Conservation (phyloP, 2,888 invertebrate species). For the Matsumyia berberina region DNA sequence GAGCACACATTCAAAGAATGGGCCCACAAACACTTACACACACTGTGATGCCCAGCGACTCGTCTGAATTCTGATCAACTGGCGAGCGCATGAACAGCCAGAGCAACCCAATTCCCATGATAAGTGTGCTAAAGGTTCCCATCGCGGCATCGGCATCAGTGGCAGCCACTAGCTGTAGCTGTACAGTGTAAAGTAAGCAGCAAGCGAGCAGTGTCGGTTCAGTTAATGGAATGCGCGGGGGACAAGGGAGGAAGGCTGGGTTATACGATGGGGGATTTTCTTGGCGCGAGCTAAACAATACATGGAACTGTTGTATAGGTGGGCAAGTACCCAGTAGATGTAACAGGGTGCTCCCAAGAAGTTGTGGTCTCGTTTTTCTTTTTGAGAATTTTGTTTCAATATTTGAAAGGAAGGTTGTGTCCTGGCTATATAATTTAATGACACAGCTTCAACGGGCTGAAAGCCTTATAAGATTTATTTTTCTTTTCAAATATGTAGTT, state of each 20-base stretch:
- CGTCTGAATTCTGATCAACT: slow-evolving; percentile 75
- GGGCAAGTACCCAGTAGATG: slow-evolving; percentile 16
- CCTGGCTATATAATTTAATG: too few relatives aligned
- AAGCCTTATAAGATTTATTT: too few relatives aligned
- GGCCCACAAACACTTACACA: slow-evolving; percentile 24
- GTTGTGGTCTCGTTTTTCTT: too few relatives aligned
- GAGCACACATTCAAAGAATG: slow-evolving; percentile 33
- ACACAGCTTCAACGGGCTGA: too few relatives aligned
- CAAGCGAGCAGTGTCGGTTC: not conserved
- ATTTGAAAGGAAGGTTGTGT: not conserved
- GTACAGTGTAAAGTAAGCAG: not conserved
- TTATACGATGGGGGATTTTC: slow-evolving; percentile 47
- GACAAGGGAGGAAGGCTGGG: not conserved
- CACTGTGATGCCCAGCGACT: slow-evolving; percentile 22
- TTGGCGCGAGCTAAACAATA: slow-evolving; percentile 46
- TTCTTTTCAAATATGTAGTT: too few relatives aligned
- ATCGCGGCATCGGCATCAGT: slow-evolving; percentile 8
- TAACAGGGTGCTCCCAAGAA: slow-evolving; percentile 47
- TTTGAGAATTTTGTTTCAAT: not conserved
- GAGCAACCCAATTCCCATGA: slow-evolving; percentile 76
- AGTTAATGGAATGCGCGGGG: slow-evolving; percentile 11
- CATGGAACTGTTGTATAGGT: slow-evolving; percentile 8
- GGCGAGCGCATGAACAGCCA: slow-evolving; percentile 74
- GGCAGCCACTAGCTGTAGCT: not conserved
- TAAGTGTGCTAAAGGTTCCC: slow-evolving; percentile 71